Conservation (phyloP, 2,888 invertebrate genomes). For the Clanis bilineata region DNA sequence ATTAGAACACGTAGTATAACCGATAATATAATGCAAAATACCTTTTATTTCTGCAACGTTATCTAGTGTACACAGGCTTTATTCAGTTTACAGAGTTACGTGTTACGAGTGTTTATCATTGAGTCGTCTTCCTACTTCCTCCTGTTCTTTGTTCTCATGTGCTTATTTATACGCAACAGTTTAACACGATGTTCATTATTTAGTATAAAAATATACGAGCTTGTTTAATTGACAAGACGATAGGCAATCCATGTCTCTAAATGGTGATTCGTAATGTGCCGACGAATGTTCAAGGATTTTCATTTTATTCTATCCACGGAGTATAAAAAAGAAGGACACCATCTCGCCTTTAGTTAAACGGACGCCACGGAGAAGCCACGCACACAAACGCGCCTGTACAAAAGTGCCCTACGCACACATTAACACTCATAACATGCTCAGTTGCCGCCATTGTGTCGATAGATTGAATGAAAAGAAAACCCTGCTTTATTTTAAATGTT, state of each 20-base stretch:
- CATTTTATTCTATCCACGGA: slow-evolving; percentile 33
- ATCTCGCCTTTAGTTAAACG: too few relatives aligned
- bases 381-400: too few relatives aligned
- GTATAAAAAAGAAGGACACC: too few relatives aligned
- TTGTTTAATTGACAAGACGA: slow-evolving; percentile 13
- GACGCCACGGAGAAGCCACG: too few relatives aligned
- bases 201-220: not conserved
- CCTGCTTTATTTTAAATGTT: too few relatives aligned
- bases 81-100: slow-evolving; percentile 21
- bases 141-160: slow-evolving; percentile 32
- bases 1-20: not conserved
- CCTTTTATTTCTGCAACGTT: slow-evolving; percentile 11
- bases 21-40: not conserved
- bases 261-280: slow-evolving; percentile 36
- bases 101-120: slow-evolving; percentile 31
- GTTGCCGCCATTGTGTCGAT: too few relatives aligned
- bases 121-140: slow-evolving; percentile 42
- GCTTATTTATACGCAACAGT: slow-evolving; percentile 9
- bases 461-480: too few relatives aligned
- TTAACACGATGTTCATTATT: slow-evolving; percentile 7
- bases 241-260: slow-evolving; percentile 15
- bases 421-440: too few relatives aligned
- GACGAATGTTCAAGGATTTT: slow-evolving; percentile 44
- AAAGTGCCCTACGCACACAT: too few relatives aligned
- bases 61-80: not conserved